These are phyloP conservation scores for Gymnocypris eckloni DNA, from an alignment of 2,797 vertebrate species.

Conservation along the genomic window DNA sequence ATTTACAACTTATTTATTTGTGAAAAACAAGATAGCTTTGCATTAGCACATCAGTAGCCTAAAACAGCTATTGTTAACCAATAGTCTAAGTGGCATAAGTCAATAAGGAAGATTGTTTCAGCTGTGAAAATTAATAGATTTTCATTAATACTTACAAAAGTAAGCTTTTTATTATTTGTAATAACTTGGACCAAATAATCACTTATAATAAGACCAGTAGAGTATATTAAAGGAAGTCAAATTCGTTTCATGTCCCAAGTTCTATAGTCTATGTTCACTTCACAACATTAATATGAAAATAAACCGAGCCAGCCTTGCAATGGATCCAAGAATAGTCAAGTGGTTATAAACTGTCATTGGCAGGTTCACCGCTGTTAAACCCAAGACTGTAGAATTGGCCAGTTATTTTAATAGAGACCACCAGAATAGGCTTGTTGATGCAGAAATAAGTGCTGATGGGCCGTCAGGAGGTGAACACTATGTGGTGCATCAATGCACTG, in stretches of 20 bases:
- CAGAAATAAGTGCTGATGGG: slow-evolving; percentile 10
- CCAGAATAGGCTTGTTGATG: slow-evolving; percentile 14
- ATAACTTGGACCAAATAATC: not conserved
- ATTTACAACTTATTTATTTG: not conserved
- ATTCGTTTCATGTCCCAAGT: not conserved
- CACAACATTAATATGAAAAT: not conserved
- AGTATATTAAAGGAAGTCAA: not conserved
- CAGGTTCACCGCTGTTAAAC: not conserved
- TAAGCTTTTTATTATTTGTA: not conserved
- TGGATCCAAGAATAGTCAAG: slow-evolving; percentile 6
- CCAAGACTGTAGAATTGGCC: not conserved
- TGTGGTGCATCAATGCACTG: slow-evolving; percentile 10
- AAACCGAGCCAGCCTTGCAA: not conserved
- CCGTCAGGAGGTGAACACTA: slow-evolving; percentile 1
- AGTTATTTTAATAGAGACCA: slow-evolving; percentile 29
- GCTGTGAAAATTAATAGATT: not conserved
- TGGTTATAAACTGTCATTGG: not conserved
- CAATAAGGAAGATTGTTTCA: not conserved
- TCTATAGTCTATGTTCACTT: not conserved
- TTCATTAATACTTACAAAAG: not conserved
- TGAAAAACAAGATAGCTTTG: not conserved
- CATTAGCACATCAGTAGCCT: not conserved
- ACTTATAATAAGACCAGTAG: not conserved
- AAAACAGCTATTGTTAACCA: not conserved
- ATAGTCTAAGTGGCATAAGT: not conserved